phyloP scores from a whole-genome alignment of 2,113 vertebrate species.

The Pygoscelis adeliae region DNA sequence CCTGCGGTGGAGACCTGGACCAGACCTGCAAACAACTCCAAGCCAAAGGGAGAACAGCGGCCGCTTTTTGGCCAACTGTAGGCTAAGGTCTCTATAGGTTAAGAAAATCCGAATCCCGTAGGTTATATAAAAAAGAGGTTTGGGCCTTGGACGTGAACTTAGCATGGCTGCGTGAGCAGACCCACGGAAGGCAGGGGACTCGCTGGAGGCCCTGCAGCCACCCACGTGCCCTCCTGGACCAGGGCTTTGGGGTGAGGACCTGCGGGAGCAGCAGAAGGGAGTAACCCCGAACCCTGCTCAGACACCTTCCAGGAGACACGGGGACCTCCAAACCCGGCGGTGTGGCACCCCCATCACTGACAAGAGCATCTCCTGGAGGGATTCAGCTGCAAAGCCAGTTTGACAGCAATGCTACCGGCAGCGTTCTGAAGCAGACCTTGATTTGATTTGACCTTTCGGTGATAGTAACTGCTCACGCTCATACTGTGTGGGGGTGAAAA shows the following conservation, averaged over 20 bases:
- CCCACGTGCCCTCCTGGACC: rapidly evolving
- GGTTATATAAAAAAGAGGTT: not conserved
- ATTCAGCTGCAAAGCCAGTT: not conserved
- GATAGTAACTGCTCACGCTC: not conserved
- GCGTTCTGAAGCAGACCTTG: not conserved
- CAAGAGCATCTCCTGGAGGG: not conserved
- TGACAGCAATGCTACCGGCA: not conserved
- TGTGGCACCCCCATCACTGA: not conserved
- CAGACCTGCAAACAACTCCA: not conserved
- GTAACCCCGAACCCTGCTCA: not conserved
- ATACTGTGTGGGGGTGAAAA: not conserved
- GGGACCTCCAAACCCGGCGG: rapidly evolving
- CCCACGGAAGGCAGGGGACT: not conserved
- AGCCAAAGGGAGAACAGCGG: not conserved
- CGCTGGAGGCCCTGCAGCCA: not conserved
- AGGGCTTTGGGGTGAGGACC: not conserved
- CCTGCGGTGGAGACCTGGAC: not conserved
- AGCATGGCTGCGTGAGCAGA: not conserved
- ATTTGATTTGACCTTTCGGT: not conserved
- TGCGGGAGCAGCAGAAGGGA: not conserved
- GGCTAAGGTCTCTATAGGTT: not conserved
- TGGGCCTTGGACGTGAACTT: not conserved
- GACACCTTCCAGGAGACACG: not conserved
- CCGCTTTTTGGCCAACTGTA: not conserved
- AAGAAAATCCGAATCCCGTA: not conserved